Percentiles rank a stretch among this genome's conserved stretches.
Evolutionary conservation across 2,113 vertebrate genomes (phyloP).

Genomic region (Chaetura pelagica): DNA sequence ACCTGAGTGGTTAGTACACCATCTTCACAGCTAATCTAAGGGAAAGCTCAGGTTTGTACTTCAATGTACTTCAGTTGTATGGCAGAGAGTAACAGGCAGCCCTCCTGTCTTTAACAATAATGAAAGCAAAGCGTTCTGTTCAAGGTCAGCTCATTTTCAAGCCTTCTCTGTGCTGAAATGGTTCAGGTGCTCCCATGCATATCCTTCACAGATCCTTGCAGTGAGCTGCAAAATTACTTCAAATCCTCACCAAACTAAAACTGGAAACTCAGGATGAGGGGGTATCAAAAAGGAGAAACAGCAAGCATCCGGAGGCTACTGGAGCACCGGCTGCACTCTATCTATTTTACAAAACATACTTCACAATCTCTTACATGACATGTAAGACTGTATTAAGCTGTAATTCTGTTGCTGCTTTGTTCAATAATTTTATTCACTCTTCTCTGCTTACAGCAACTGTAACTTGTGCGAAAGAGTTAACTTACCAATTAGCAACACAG

Average conservation of each 20-base stretch:
- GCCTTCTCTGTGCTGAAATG: not conserved
- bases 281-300: constrained; percentile 37
- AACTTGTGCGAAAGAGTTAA: not conserved
- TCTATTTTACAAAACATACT: not conserved
- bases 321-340: not conserved
- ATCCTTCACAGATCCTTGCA: constrained; percentile 30
- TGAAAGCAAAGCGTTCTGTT: constrained; percentile 48
- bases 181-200: constrained; percentile 25
- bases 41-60: not conserved
- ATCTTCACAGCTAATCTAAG: not conserved
- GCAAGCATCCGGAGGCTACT: not conserved
- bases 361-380: not conserved
- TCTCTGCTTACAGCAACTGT: not conserved
- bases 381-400: not conserved
- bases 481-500: not conserved
- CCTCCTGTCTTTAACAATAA: not conserved
- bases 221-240: constrained; percentile 28
- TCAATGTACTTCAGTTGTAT: not conserved
- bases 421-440: not conserved
- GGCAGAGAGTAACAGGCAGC: not conserved
- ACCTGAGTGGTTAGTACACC: not conserved
- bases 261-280: constrained; percentile 6
- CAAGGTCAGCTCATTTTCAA: constrained; percentile 52
- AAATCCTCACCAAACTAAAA: constrained; percentile 37
- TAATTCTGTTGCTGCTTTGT: not conserved